Evolutionary conservation across 2,888 invertebrate genomes (phyloP), one percentile per base, ranked within the genome.

Genomic region (Drosophila algonquin): DNA sequence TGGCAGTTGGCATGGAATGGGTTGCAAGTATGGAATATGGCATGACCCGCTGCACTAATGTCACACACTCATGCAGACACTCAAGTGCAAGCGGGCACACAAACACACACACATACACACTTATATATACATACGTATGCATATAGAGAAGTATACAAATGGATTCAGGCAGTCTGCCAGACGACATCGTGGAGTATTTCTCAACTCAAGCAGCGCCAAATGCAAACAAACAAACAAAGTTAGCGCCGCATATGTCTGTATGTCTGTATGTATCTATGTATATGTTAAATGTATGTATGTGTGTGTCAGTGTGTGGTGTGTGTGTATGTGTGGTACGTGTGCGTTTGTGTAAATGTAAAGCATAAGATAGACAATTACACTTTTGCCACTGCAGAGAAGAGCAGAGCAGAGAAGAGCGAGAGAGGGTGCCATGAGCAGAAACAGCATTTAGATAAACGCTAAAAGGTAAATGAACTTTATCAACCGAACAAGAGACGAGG

Each of bases 331-430:
- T 57, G 44, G 24, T 24, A 24, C 56, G 57, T 55, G 32, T 44
- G 35, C 63, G 46, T 58, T 60, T 70, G 62, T 73, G 73, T 69
- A 57, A 55, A 68, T 71, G 69, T 73, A 65, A 73, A 72, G 76
- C 77, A 85, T 80, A 81, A 85, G 81, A 84, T 81, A 79, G 83
- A 84, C 83, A 84, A 87, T 84, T 87, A 84, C 80, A 87, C 88
- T 82, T 79, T 85, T 85, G 65, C 75, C 73, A 76, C 78, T 73
- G 80, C 77, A 54, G 32, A 72, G 55, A 27, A 50, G 32, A 72
- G 55, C 35, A 50, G 62, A 72, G 72, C 51, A 47, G 24, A 72
- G 72, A 40, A 47, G 24, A 54, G 44, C 70, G 50, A 16, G 51
- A 52, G 58, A 75, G 54, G 27, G 16, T 71, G 57, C 47, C 47